phyloP scores from a whole-genome alignment of 2,113 vertebrate species.

The Actinemys pallida region DNA sequence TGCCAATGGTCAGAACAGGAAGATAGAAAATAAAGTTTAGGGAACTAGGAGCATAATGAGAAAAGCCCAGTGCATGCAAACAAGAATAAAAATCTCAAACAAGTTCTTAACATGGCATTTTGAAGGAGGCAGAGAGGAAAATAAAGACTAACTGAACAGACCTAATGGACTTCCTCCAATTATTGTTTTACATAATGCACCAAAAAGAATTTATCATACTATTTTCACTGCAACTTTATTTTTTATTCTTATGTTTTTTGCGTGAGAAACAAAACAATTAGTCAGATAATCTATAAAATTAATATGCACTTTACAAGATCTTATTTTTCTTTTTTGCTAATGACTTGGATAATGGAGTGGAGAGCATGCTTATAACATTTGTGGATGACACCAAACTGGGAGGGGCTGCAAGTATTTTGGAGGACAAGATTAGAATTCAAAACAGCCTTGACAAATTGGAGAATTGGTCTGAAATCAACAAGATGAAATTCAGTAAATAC shows the following conservation, averaged over 20 bases:
- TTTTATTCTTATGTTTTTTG: background rate
- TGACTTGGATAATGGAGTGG: too few species aligned
- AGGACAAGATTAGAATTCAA: too few species aligned
- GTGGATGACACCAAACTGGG: too few species aligned
- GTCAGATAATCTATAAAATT: background rate
- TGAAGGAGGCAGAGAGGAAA: background rate
- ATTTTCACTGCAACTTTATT: background rate
- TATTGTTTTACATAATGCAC: background rate
- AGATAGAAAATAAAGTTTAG: conserved; percentile 21
- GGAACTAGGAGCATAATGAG: conserved; percentile 14
- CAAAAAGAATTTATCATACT: background rate
- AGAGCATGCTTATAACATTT: too few species aligned
- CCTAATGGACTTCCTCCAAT: background rate
- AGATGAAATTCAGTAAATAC: too few species aligned
- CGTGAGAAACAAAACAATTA: background rate
- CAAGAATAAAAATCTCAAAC: background rate
- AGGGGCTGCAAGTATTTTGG: too few species aligned
- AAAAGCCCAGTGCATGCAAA: background rate
- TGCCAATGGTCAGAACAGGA: background rate
- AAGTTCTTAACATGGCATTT: background rate
- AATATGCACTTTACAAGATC: background rate
- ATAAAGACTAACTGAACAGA: background rate
- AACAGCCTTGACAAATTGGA: too few species aligned
- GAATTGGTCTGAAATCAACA: too few species aligned
- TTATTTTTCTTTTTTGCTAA: background rate